Base-by-base conservation (phyloP, 37 sponge, comb jelly and placozoan species). In the Agelas oroides region DNA sequence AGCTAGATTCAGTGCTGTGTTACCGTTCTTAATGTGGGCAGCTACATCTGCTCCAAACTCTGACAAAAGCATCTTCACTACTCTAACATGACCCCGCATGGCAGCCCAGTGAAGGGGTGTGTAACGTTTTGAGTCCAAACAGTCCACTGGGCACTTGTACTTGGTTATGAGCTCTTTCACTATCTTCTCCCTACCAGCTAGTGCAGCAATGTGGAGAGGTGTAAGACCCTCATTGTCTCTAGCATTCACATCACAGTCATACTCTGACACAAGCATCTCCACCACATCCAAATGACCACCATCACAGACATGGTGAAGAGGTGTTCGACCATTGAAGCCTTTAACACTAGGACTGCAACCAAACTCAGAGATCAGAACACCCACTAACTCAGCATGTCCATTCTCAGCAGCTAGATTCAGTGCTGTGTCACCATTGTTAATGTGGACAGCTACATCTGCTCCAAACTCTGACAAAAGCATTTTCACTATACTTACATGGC, bases 1-100 rank as follows among this genome's bases (percentile, higher is more conserved):
- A 40, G 72, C 72, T 39, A 35, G 1, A n/a, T 36, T 34, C 40
- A 71, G n/a, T 24, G 72, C 40, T 39, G 72, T 71, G 72, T 71
- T 6, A 71, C 67, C 33, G 8, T 46, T 46, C 0, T 66, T 30
- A 27, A 66, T 33, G n/a, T 18, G 23, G 70, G 34, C 27, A 69
- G 36, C 70, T 38, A 23, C 70, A 33, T 69, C 37, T 33, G 46
- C 46, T 69, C 70, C 21, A 21, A 71, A 25, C 62, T 73, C 73
- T 5, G 2, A 34, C 30, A 73, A 14, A 21, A 73, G 53, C 41
- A 30, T 73, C 12, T 27, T 39, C 46, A 73, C 73, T 52, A 73
- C 27, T n/a, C 30, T 0, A 38, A 41, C 38, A 34, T 73, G 73
- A 52, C 73, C 73, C 11, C 17, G n/a, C 23, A 21, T 5, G 39